Evolutionary conservation across 2,888 invertebrate species (phyloP), one percentile per base, ranked within the genome.

Genomic region (Argyra leucocephala): DNA sequence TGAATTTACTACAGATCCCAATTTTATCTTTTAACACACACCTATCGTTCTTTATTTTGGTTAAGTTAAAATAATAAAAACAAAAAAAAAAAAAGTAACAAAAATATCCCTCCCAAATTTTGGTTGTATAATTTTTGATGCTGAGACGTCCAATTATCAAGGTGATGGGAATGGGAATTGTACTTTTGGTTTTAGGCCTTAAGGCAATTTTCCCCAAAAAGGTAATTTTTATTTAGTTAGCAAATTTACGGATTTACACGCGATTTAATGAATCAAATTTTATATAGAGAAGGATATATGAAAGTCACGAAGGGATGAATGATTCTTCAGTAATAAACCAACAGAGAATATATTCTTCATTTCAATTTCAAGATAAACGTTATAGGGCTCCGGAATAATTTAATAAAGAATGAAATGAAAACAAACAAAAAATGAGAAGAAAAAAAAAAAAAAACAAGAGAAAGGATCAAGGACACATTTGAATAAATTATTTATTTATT

Each of bases 161-260:
- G 5, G 31, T 31, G 5, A 7, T 31, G 31, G 5, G 5, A 31
- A 31, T 31, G 10, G 31, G 5, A 10, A 31, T 31, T 5, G 10
- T 7, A 31, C 31, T 7, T 31, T 7, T 31, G 10, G 5, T 31
- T 31, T 31, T 31, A 31, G 31, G n/a, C n/a, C 48, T 48, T 48
- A n/a, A n/a, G 15, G 48, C 15, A 48, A 48, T 48, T 48, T 48
- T 18, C 12, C 15, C n/a, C 12, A 15, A 48, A 48, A 48, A 48
- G 48, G 48, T 48, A 48, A 48, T 48, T 48, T 48, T 48, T 48
- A 48, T 48, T 48, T 48, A 48, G 18, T 48, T 18, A 48, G 48
- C 48, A 48, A 48, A 48, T 48, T 48, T 48, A 48, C 48, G n/a
- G 48, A 48, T 48, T 48, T 48, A 48, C 48, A 48, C 48, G 18